Evolutionary conservation across 1,140 invertebrate genomes (phyloP), one percentile per base, ranked within the genome.

Genomic region (Sitobion miscanthi): DNA sequence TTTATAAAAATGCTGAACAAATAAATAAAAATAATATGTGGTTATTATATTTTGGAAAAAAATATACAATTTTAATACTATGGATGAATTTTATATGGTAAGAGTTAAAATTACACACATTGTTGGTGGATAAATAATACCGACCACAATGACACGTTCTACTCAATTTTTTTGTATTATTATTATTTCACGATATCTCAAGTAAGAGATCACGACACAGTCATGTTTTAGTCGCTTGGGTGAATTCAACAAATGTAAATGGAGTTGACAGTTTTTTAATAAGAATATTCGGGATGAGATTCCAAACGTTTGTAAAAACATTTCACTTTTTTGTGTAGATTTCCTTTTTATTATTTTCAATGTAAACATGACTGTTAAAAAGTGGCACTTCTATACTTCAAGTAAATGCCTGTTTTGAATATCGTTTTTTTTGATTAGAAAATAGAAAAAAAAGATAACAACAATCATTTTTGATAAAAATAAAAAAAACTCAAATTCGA

Each of bases 251-350:
- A 86, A 45, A 86, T 86, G 14, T 47, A 30, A 42, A 45, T 45
- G 83, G 42, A 86, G 42, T 86, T 86, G 83, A 47, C 83, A 86
- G 83, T 86, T 86, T 86, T 86, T 86, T 86, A 86, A 86, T 86
- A 86, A 86, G 3, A 23, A 86, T 86, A 86, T 86, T 47, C 42
- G 25, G 25, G 25, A 42, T 30, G 23, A 42, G 11, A 21, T 86
- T 45, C 42, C 83, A 86, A 47, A 45, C 11, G 8, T 45, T 25
- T 47, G 25, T 25, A 11, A 21, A 86, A 86, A 86, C 83, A 86
- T 86, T 85, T 86, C 42, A 86, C 23, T 86, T 86, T 45, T 23
- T 86, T 42, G 42, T 30, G 45, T 86, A 47, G 23, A 17, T 30
- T 42, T 42, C 42, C 45, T 47, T 86, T 86, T 86, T 86, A 62